phyloP scores from a whole-genome alignment of 2,888 invertebrate species.

The Epirrhoe tristata region DNA sequence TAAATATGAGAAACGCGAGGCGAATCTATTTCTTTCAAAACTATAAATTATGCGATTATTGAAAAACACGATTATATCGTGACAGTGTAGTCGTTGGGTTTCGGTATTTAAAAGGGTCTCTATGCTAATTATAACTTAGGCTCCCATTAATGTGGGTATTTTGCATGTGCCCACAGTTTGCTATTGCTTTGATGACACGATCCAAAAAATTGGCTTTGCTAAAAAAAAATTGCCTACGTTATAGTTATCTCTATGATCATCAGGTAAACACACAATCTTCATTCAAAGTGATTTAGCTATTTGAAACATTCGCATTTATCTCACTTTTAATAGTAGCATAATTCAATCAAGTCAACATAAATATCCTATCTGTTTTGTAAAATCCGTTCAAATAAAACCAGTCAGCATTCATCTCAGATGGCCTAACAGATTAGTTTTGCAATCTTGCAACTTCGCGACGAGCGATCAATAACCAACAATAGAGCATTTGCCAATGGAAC shows the following conservation, averaged over 20 bases:
- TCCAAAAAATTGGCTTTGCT: too few relatives aligned
- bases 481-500: slow-evolving; percentile 16
- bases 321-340: too few relatives aligned
- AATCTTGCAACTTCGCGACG: slow-evolving; percentile 16
- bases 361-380: neutral
- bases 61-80: neutral
- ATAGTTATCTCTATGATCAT: too few relatives aligned
- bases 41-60: neutral
- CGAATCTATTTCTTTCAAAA: slow-evolving; percentile 6
- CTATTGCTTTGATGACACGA: too few relatives aligned
- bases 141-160: too few relatives aligned
- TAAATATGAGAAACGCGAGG: slow-evolving; percentile 10
- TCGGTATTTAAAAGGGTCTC: neutral
- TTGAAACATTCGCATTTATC: too few relatives aligned
- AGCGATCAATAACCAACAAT: slow-evolving; percentile 26
- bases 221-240: too few relatives aligned
- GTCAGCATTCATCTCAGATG: slow-evolving; percentile 6
- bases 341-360: neutral
- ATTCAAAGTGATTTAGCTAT: neutral
- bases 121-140: neutral
- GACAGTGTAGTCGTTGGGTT: neutral
- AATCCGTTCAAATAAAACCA: slow-evolving; percentile 1
- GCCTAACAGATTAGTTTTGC: slow-evolving; percentile 16
- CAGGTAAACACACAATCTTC: too few relatives aligned
- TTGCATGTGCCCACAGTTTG: too few relatives aligned